These are phyloP conservation scores for Acanthurus tractus DNA, from an alignment of 2,797 vertebrate genomes.

Conservation along the genomic window DNA sequence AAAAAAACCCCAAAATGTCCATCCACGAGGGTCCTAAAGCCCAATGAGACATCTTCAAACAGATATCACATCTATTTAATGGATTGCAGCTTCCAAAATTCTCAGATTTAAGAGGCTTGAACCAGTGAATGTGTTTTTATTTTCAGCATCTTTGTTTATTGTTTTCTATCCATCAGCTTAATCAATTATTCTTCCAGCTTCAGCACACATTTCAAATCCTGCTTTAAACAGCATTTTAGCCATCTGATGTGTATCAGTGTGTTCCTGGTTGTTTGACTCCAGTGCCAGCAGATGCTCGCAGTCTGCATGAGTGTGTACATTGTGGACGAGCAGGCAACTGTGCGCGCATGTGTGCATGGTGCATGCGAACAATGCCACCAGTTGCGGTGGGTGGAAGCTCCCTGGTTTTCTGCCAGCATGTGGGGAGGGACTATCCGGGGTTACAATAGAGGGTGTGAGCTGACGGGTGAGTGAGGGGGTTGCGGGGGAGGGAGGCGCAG, in stretches of 20 bases:
- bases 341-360: conserved; percentile 50
- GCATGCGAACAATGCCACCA: conserved; percentile 79
- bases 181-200: conserved; percentile 19
- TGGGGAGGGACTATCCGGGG: conserved; percentile 49
- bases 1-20: too few relatives aligned
- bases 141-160: neutral
- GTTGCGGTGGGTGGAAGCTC: conserved; percentile 76
- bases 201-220: neutral
- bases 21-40: neutral
- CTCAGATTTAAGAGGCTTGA: neutral
- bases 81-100: neutral
- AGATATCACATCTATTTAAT: neutral
- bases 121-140: neutral
- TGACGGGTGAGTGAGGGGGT: neutral
- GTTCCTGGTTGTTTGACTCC: conserved; percentile 23
- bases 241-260: conserved; percentile 22
- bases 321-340: conserved; percentile 51
- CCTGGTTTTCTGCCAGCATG: conserved; percentile 69
- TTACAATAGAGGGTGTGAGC: conserved; percentile 76
- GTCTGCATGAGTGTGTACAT: conserved; percentile 33
- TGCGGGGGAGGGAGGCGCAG: conserved; percentile 14
- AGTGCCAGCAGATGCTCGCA: conserved; percentile 65
- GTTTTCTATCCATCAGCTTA: conserved; percentile 1
- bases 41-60: too few relatives aligned
- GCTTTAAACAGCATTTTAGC: conserved; percentile 9